Evolutionary conservation across 2,113 vertebrate genomes (phyloP), one percentile per base, ranked within the genome.

Genomic region (Recurvirostra avosetta): DNA sequence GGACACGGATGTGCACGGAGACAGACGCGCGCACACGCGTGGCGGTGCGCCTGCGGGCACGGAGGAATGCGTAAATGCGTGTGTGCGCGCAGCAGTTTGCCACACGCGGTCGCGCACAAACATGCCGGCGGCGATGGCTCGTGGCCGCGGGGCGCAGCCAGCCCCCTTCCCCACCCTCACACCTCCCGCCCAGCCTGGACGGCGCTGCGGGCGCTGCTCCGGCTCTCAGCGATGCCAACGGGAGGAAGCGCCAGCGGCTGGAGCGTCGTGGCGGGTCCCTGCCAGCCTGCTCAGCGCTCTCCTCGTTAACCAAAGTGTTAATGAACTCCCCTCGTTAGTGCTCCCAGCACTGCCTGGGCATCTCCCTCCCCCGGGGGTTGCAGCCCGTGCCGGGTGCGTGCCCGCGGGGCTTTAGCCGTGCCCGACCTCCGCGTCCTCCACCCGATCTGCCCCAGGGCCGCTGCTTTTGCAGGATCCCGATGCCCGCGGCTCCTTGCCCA

Each of bases 61-160:
- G 47, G 16, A 34, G 21, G 36, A 19, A 15, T 4, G 6, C 1
- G 1, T 8, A 3, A 19, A 26, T 4, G 6, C 2, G 1, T 11
- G 3, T 2, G 29, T 34, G 29, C 45, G 8, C 7, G 5, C 56
- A 23, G 14, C 18, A 14, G 26, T 5, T 6, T 4, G 58, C 58
- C 4, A 11, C 45, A 3, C 45, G 18, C 45, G 45, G 18, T 19
- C 45, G 12, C 18, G 13, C 55, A 9, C 70, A 18, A 15, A 32
- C 29, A 3, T 1, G 18, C 23, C 9, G 17, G 30, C 40, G 53
- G 23, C 2, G 25, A 12, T 21, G 32, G 53, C 41, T 29, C 18
- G 3, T 5, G 38, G 38, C 52, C 5, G 9, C 1, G 49, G 38
- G 7, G 49, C 26, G 47, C 47, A 50, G 75, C n/a, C 59, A 52